These are phyloP conservation scores for Entomyzon cyanotis DNA, from an alignment of 2,113 vertebrate species.

Conservation along the genomic window DNA sequence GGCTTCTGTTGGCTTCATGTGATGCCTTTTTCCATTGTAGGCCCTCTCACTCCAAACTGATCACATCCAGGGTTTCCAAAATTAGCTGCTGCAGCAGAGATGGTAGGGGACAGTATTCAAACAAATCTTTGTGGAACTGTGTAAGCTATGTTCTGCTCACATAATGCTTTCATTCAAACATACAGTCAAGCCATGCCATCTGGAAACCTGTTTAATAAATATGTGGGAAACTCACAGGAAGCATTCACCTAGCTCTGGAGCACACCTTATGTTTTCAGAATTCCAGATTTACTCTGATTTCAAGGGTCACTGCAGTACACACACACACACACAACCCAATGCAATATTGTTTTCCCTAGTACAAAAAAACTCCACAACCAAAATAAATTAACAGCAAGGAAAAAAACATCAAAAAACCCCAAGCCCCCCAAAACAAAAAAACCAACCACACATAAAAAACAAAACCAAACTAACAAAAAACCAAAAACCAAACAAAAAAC, in stretches of 20 bases:
- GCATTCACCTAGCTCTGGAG: neutral
- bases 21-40: neutral
- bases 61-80: neutral
- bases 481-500: neutral
- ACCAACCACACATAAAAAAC: too few species aligned
- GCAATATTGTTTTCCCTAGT: neutral
- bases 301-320: neutral
- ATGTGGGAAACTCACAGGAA: neutral
- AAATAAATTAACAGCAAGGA: neutral
- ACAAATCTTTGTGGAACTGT: neutral
- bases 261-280: neutral
- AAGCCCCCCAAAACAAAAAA: too few species aligned
- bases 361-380: neutral
- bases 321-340: neutral
- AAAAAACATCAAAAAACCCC: too few species aligned
- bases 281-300: neutral
- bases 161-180: neutral
- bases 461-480: too few species aligned
- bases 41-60: neutral
- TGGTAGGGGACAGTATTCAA: neutral
- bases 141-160: neutral
- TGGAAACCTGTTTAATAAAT: neutral
- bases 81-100: neutral
- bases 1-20: neutral
- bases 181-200: neutral